Evolutionary conservation across 2,797 vertebrate species (phyloP).

Genomic region (Coendou prehensilis): DNA sequence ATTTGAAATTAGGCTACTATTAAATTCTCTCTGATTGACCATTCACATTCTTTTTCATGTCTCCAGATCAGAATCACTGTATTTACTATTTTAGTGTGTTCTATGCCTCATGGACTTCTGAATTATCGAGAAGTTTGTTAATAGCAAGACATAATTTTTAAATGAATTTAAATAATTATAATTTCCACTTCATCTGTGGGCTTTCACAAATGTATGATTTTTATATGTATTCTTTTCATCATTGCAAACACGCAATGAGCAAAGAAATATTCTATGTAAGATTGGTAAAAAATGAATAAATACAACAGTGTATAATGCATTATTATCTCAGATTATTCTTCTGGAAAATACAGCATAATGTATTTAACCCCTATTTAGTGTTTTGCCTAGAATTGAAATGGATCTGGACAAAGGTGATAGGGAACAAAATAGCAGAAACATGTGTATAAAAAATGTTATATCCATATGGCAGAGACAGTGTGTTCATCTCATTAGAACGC

Average conservation of each 20-base stretch:
- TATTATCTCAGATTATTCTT: neutral
- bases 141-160: neutral
- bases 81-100: neutral
- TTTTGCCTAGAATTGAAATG: conserved; percentile 1
- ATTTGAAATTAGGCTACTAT: neutral
- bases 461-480: neutral
- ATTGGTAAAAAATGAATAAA: neutral
- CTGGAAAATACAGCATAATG: neutral
- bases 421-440: neutral
- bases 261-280: neutral
- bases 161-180: neutral
- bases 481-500: neutral
- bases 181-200: neutral
- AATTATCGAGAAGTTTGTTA: neutral
- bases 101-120: neutral
- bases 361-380: neutral
- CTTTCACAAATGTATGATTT: neutral
- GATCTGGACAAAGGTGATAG: neutral
- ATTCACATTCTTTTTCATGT: neutral
- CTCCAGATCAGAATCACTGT: neutral
- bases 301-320: neutral
- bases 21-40: neutral
- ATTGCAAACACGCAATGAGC: neutral
- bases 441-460: neutral
- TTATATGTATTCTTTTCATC: neutral